Percentiles rank a stretch among this genome's conserved stretches.
phyloP scores from a whole-genome alignment of 2,797 vertebrate genomes.

The Pelobates cultripes region DNA sequence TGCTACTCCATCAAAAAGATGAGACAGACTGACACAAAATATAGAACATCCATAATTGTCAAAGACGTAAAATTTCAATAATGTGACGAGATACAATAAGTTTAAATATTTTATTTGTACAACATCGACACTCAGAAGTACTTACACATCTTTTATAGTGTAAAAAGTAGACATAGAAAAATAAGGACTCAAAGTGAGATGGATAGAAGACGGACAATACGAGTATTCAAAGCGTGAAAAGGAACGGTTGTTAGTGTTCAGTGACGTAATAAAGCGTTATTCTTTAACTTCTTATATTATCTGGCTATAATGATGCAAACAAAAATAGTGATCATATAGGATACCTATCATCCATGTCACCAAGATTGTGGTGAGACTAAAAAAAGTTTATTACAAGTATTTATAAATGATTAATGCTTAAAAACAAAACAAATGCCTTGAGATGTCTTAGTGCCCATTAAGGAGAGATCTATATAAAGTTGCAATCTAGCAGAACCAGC shows the following conservation, averaged over 20 bases:
- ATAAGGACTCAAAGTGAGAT: constrained; percentile 55
- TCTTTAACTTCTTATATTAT: constrained; percentile 3
- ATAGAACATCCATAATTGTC: no score
- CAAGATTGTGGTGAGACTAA: constrained; percentile 23
- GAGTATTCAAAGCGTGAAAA: constrained; percentile 47
- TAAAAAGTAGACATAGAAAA: constrained; percentile 57
- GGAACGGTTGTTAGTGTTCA: constrained; percentile 68
- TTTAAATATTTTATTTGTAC: constrained; percentile 56
- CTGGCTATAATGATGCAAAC: constrained; percentile 3
- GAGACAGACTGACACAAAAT: no score
- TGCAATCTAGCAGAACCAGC: not conserved
- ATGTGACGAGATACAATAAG: not conserved
- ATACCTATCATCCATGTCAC: not conserved
- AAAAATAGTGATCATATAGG: constrained; percentile 27
- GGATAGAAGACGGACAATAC: constrained; percentile 30
- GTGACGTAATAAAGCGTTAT: constrained; percentile 52
- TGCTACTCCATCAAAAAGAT: no score
- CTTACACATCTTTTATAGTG: constrained; percentile 64
- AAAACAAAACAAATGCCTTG: not conserved
- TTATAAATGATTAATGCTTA: not conserved
- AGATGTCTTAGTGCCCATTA: not conserved
- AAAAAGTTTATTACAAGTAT: not conserved
- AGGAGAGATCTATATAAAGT: not conserved
- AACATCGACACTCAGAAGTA: constrained; percentile 51
- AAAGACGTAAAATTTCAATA: no score